phyloP scores from a whole-genome alignment of 2,888 invertebrate genomes.

The Amphipoea oculea region DNA sequence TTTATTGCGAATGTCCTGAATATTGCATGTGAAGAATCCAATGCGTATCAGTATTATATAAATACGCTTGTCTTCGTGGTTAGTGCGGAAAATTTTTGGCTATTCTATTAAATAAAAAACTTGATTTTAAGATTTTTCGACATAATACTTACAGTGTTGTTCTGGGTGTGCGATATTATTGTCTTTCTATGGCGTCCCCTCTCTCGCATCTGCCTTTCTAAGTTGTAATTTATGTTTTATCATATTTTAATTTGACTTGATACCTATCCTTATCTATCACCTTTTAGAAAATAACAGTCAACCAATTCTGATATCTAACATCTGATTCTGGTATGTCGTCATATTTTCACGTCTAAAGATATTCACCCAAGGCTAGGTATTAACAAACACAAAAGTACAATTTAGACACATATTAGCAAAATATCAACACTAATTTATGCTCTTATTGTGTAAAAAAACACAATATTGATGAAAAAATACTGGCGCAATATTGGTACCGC shows the following conservation, averaged over 20 bases:
- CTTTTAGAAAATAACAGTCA: not conserved
- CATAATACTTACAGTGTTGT: no score
- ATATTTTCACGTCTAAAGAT: not conserved
- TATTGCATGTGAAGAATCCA: no score
- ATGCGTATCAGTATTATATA: no score
- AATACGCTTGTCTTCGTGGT: no score
- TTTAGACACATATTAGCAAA: not conserved
- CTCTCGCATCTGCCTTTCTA: no score
- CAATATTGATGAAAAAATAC: conserved; percentile 5
- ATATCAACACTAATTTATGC: not conserved
- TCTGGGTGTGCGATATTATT: no score
- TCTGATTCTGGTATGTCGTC: not conserved
- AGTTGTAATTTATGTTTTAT: not conserved
- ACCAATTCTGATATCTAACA: not conserved
- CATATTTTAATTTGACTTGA: not conserved
- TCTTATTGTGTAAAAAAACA: not conserved
- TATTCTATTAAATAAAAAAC: no score
- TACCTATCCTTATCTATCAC: not conserved
- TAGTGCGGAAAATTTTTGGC: no score
- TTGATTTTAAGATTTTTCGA: no score
- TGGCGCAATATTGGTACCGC: not conserved
- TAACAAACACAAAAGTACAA: not conserved
- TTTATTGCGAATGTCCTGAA: no score
- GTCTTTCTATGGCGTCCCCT: no score
- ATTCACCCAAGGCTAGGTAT: not conserved